Percentiles rank a stretch among this genome's conserved stretches.
phyloP scores from a whole-genome alignment of 2,113 vertebrate genomes.

The Panthera tigris region DNA sequence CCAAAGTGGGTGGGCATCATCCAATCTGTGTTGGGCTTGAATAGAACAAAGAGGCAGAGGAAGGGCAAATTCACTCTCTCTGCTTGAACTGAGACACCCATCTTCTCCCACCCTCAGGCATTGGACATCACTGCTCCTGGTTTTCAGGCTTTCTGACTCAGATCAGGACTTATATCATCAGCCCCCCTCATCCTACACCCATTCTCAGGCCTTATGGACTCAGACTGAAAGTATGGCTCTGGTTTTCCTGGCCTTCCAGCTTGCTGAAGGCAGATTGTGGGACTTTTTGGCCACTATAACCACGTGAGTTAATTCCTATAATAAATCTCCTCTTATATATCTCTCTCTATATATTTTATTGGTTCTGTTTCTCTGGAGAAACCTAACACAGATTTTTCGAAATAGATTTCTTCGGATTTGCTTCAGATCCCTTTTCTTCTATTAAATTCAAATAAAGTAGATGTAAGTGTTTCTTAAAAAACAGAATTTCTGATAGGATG shows the following conservation, averaged over 20 bases:
- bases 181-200: neutral
- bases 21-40: neutral
- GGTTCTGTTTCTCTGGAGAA: neutral
- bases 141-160: neutral
- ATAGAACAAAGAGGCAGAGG: neutral
- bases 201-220: neutral
- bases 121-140: neutral
- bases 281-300: neutral
- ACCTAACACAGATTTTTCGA: neutral
- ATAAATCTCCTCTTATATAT: neutral
- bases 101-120: neutral
- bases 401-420: neutral
- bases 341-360: neutral
- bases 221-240: neutral
- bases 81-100: neutral
- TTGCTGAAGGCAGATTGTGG: neutral
- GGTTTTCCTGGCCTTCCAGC: neutral
- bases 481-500: neutral
- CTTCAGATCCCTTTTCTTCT: neutral
- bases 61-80: neutral
- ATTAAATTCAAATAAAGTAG: slow-evolving; percentile 21
- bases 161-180: neutral
- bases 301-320: neutral
- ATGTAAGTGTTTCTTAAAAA: neutral
- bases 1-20: neutral